Evolutionary conservation across 2,888 invertebrate species (phyloP), one percentile per base, ranked within the genome.

Genomic region (Graphium colonna): DNA sequence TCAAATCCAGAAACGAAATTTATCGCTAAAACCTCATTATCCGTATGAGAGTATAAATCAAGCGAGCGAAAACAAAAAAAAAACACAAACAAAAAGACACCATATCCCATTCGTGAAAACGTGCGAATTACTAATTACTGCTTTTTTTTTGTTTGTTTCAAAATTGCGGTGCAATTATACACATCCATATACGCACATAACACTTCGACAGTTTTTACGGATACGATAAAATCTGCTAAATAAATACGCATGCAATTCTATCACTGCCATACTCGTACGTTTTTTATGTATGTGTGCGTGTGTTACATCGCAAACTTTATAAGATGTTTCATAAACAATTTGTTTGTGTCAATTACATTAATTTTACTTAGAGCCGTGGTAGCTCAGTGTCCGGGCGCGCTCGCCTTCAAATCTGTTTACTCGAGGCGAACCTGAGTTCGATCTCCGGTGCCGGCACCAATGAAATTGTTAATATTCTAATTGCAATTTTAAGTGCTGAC

Each of bases 121-220:
- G 60, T 65, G 64, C 68, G 66, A 77, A 75, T 74, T 69, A 65
- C 69, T 75, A 75, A 79, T 77, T 76, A 76, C 70, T 70, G 63
- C 65, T 69, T 63, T 68, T 68, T 65, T 67, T 75, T 74, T 72
- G 75, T 71, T 60, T 58, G 55, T 60, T 62, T 52, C 64, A 69
- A 75, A 65, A 61, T 62, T 63, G 57, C 53, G 63, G 53, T 71
- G 71, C 73, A 79, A 82, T 82, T 82, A 76, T 77, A 77, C 64
- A 72, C 73, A 73, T 65, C 60, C 62, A 58, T 68, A 68, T 68
- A 68, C 75, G 71, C 72, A 69, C 65, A 67, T 61, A 58, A 62
- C 64, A 68, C 65, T 61, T 63, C 60, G 62, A 42, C 59, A 66
- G 58, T 63, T 69, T 74, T 73, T 71, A 68, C 64, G 64, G 60